These are phyloP conservation scores for Ursus arctos DNA, from an alignment of 2,113 vertebrate species.

Conservation along the genomic window DNA sequence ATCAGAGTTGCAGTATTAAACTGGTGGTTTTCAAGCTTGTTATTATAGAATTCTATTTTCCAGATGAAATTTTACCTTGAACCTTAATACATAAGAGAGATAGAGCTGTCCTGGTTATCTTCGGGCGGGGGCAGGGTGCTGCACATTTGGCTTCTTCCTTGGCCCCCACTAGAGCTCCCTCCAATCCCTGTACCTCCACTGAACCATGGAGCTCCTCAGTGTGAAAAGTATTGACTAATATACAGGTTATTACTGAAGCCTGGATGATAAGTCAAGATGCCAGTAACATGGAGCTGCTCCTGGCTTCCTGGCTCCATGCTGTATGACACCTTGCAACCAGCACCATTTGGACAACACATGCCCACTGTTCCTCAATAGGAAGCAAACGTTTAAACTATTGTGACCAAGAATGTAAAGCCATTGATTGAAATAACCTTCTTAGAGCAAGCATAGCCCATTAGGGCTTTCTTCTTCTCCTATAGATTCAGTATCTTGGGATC, in stretches of 20 bases:
- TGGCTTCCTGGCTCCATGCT: neutral
- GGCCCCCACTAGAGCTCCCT: neutral
- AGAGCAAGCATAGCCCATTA: neutral
- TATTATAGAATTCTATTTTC: neutral
- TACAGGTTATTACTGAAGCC: neutral
- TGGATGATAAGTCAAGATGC: neutral
- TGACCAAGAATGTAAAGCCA: neutral
- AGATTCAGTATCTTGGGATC: constrained; percentile 39
- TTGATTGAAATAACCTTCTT: constrained; percentile 31
- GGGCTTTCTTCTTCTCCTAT: constrained; percentile 49
- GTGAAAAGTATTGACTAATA: too few relatives aligned
- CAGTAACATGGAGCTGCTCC: fast-evolving
- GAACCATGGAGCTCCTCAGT: neutral
- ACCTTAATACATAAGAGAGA: neutral
- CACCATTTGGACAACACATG: neutral
- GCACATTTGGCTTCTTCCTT: neutral
- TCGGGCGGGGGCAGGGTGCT: neutral
- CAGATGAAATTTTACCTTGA: neutral
- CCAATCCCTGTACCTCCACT: neutral
- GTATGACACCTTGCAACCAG: neutral
- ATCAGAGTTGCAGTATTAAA: neutral
- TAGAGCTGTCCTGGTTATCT: neutral
- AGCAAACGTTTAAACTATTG: constrained; percentile 48
- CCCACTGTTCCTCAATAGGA: neutral
- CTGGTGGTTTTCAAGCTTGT: neutral